Conservation (phyloP, 1,140 invertebrate genomes). For the Drosophila gunungcola region DNA sequence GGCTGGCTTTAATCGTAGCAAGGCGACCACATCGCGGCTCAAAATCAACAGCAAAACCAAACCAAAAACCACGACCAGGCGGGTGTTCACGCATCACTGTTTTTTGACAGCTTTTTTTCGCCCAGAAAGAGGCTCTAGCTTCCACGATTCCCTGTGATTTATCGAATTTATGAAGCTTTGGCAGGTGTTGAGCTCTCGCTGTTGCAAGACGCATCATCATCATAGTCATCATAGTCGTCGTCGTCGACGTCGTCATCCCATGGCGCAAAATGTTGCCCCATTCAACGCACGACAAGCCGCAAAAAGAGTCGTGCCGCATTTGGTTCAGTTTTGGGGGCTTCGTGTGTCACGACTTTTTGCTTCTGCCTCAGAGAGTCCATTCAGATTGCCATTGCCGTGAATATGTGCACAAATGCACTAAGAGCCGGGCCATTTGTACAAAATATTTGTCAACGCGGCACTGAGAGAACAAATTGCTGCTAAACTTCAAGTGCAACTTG, state of each 20-base stretch:
- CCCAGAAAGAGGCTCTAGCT: neutral
- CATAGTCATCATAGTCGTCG: neutral
- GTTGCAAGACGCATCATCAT: conserved; percentile 41
- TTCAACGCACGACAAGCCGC: conserved; percentile 65
- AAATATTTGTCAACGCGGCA: conserved; percentile 49
- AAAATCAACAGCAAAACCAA: conserved; percentile 6
- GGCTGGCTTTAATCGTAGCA: conserved; percentile 78
- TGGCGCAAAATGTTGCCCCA: conserved; percentile 71
- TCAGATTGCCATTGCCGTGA: conserved; percentile 42
- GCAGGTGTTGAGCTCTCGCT: conserved; percentile 67
- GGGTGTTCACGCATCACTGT: conserved; percentile 78
- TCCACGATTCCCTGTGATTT: conserved; percentile 55
- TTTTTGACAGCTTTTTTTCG: conserved; percentile 67
- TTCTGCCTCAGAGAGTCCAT: conserved; percentile 35
- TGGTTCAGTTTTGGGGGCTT: conserved; percentile 76
- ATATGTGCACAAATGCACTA: conserved; percentile 67
- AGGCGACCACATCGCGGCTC: conserved; percentile 22
- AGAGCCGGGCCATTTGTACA: conserved; percentile 43
- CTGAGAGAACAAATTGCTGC: conserved; percentile 32
- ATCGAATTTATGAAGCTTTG: conserved; percentile 64
- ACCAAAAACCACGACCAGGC: conserved; percentile 21
- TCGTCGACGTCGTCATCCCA: conserved; percentile 6
- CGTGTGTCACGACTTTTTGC: conserved; percentile 65
- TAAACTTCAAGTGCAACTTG: neutral
- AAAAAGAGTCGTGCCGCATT: conserved; percentile 72